Evolutionary conservation across 2,113 vertebrate species (phyloP), one percentile per base, ranked within the genome.

Genomic region (Amia ocellicauda): DNA sequence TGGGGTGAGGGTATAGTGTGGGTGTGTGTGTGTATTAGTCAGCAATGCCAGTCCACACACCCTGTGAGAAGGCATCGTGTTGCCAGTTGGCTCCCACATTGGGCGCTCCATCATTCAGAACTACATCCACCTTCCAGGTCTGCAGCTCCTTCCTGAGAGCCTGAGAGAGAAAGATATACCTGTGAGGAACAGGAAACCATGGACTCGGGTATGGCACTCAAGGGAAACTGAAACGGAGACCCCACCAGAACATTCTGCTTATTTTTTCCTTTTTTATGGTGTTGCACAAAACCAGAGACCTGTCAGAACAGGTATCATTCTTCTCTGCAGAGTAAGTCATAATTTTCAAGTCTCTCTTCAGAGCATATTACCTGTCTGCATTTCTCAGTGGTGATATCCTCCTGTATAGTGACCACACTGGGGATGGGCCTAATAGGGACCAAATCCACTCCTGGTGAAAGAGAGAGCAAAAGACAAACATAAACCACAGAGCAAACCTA

Each of bases 51-150:
- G 14, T 58, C 31, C 10, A 3, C 74, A 4, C 58, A 99, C 96
- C 94, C 85, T 99, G 97, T 8, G 96, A 87, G 58, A 92, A 99
- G 11, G 97, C 97, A 0, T 99, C 97, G 1, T 99, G 89, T 60
- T 88, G 84, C 97, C 97, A 99, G 83, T 95, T 98, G 20, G 95
- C 89, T 50, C 96, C 96, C 0, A 98, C 94, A 0, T 98, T 99
- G 8, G 96, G 97, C 0, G 97, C 94, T 4, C 97, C 97, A 0
- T 99, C 97, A 0, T 98, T 96, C 42, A 99, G 83, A 49, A 98
- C 94, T 45, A 97, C 95, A 0, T 98, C 97, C 59, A 94, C 96
- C 69, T 99, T 98, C 96, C 96, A 98, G 0, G 92, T 98, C 80
- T 99, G 93, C 68, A 99, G 87, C 74, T 98, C 94, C 76, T 97